phyloP scores from a whole-genome alignment of 2,797 vertebrate genomes.

The Fistularia commersonii region DNA sequence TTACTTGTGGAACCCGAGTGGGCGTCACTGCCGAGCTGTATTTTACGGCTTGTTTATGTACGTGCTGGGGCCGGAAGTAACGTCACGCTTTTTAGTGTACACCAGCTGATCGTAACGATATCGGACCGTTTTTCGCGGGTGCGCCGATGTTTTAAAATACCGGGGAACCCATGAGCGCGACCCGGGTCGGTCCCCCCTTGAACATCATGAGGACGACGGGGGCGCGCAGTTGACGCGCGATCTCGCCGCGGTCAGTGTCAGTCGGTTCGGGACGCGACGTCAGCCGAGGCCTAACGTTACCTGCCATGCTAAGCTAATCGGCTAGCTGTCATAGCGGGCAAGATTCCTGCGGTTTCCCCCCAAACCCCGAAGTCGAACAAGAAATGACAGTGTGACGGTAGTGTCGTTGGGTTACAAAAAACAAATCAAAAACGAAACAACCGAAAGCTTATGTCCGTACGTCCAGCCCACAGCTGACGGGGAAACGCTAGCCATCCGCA shows the following conservation, averaged over 20 bases:
- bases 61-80: conserved; percentile 40
- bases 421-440: not conserved
- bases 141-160: not conserved
- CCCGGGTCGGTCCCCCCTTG: not conserved
- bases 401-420: not conserved
- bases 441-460: not conserved
- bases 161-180: no score
- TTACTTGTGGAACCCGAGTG: not conserved
- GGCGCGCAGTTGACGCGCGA: not conserved
- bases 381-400: conserved; percentile 1
- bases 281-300: conserved; percentile 19
- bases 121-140: not conserved
- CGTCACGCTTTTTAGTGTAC: conserved; percentile 41
- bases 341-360: not conserved
- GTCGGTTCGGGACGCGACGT: not conserved
- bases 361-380: not conserved
- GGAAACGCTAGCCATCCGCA: not conserved
- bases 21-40: not conserved
- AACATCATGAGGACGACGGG: not conserved
- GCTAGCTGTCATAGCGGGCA: conserved; percentile 21
- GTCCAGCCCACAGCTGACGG: not conserved
- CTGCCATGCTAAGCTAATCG: conserved; percentile 46
- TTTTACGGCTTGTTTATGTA: conserved; percentile 32
- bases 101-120: conserved; percentile 64
- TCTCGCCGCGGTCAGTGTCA: not conserved